A percentile compares a stretch with the other conserved stretches of the same genome.
Evolutionary conservation across 2,888 invertebrate genomes (phyloP).

Genomic region (Mesorhabditis spiculigera): DNA sequence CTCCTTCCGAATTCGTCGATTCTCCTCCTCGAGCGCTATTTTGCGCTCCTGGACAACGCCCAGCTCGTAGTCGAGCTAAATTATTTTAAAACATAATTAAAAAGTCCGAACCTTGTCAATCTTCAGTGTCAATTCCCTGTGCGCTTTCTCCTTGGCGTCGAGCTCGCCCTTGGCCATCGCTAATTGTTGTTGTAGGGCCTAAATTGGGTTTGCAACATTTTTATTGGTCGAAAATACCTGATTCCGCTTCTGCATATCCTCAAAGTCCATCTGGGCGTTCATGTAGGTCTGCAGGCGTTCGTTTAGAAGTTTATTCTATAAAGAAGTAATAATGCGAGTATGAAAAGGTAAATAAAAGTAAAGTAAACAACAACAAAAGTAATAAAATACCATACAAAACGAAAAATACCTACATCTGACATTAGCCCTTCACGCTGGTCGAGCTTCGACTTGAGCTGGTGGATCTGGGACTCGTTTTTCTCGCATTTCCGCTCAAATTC

Average conservation of each 20-base stretch:
- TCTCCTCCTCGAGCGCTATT: background rate
- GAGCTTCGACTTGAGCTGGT: background rate
- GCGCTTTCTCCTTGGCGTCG: constrained; percentile 6
- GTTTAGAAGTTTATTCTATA: background rate
- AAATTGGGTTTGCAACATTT: background rate
- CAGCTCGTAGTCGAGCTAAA: constrained; percentile 4
- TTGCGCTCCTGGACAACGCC: background rate
- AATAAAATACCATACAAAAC: background rate
- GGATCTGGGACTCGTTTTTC: background rate
- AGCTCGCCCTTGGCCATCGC: constrained; percentile 5
- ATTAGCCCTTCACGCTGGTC: background rate
- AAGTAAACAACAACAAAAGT: background rate
- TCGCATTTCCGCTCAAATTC: background rate
- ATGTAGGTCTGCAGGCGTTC: background rate
- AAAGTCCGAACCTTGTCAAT: background rate
- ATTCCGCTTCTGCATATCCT: constrained; percentile 4
- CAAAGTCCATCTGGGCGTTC: constrained; percentile 4
- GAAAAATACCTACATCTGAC: constrained; percentile 1
- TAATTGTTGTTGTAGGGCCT: background rate
- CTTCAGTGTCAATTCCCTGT: constrained; percentile 1
- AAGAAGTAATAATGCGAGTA: background rate
- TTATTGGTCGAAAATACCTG: constrained; percentile 1
- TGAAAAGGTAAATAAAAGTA: background rate
- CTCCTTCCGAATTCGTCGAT: background rate
- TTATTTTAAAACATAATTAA: background rate